Percentiles rank a stretch among this genome's conserved stretches.
phyloP scores from a whole-genome alignment of 1,140 invertebrate species.

The Eueides isabella region DNA sequence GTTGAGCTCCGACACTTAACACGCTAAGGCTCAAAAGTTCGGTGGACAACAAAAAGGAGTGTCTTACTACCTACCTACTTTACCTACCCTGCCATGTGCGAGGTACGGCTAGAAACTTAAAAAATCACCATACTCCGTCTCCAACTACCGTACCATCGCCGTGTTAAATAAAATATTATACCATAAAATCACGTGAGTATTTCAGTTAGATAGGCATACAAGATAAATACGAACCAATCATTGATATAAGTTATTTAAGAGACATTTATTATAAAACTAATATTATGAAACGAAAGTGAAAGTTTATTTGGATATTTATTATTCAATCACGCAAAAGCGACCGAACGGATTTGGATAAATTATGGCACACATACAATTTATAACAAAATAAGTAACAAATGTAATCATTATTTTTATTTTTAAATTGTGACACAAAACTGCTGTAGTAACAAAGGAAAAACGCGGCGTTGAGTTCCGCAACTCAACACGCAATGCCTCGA shows the following conservation, averaged over 20 bases:
- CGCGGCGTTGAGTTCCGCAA: not conserved
- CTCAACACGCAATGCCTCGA: not conserved
- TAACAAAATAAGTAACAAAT: too few species aligned
- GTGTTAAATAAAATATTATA: not conserved
- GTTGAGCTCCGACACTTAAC: too few species aligned
- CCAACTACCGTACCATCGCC: too few species aligned
- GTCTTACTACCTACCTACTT: too few species aligned
- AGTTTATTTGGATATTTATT: constrained; percentile 4
- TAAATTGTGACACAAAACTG: too few species aligned
- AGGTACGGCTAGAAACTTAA: too few species aligned
- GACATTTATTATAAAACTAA: not conserved
- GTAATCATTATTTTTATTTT: too few species aligned
- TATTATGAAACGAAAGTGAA: constrained; percentile 12
- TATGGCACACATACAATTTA: not conserved
- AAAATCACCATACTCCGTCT: too few species aligned
- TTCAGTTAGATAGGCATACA: not conserved
- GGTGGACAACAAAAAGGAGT: too few species aligned
- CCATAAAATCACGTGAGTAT: not conserved
- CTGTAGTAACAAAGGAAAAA: too few species aligned
- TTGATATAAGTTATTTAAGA: not conserved
- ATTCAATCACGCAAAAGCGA: constrained; percentile 2
- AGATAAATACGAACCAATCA: not conserved
- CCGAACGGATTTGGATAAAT: not conserved
- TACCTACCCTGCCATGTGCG: too few species aligned
- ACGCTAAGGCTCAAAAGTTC: too few species aligned